A percentile compares a stretch with the other conserved stretches of the same genome.
phyloP scores from a whole-genome alignment of 2,113 vertebrate species.

The Malurus cyaneus region DNA sequence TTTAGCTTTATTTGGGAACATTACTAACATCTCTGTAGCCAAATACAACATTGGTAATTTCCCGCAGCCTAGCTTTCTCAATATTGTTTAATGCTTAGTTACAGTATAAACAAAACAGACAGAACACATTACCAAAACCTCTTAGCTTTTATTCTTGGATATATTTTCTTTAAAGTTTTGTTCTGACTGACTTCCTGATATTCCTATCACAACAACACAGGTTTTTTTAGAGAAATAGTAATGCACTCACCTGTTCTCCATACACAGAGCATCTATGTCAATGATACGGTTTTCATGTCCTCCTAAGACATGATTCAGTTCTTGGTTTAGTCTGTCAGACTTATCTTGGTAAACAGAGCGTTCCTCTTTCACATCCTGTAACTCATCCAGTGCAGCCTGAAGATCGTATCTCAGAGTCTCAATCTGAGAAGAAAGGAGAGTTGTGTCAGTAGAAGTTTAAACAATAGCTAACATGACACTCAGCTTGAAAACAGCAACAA shows the following conservation, averaged over 20 bases:
- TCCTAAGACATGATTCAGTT: constrained; percentile 91
- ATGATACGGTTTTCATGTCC: constrained; percentile 88
- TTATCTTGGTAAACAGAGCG: constrained; percentile 92
- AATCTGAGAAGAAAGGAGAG: constrained; percentile 75
- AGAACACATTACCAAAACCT: background rate
- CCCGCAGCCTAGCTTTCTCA: background rate
- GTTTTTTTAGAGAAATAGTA: background rate
- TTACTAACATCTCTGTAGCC: background rate
- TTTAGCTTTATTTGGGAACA: background rate
- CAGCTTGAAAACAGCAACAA: background rate
- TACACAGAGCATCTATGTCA: constrained; percentile 92
- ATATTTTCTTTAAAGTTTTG: background rate
- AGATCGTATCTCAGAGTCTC: constrained; percentile 87
- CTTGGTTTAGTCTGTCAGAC: constrained; percentile 89
- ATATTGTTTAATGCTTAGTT: background rate
- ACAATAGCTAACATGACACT: background rate
- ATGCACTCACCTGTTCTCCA: constrained; percentile 89
- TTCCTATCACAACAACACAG: background rate
- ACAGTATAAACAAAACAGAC: background rate
- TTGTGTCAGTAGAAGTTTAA: background rate
- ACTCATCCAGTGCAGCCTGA: constrained; percentile 87
- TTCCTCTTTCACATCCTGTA: constrained; percentile 90
- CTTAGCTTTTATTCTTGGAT: background rate
- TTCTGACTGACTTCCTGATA: background rate
- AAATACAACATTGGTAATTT: background rate